A percentile compares a stretch with the other conserved stretches of the same genome.
phyloP scores from a whole-genome alignment of 2,888 invertebrate genomes.

The Lottia scabra region DNA sequence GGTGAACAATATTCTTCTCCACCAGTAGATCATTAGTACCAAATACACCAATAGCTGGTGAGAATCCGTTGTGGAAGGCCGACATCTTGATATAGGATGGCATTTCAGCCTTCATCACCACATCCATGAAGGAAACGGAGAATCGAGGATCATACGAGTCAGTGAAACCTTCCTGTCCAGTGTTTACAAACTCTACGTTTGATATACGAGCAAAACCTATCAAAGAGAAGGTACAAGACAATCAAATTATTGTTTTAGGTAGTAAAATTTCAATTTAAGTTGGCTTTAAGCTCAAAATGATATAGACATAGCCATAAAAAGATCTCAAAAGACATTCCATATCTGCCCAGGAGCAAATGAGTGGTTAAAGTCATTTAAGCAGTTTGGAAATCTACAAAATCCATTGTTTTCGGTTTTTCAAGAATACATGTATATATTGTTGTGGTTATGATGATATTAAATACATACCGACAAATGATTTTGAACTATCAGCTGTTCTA shows the following conservation, averaged over 20 bases:
- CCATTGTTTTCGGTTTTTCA: too few relatives aligned
- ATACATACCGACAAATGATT: conserved; percentile 24
- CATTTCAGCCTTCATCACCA: conserved; percentile 39
- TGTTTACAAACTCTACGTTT: conserved; percentile 58
- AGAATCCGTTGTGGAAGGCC: conserved; percentile 56
- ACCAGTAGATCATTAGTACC: conserved; percentile 46
- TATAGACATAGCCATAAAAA: too few relatives aligned
- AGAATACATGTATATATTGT: too few relatives aligned
- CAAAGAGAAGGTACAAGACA: not conserved
- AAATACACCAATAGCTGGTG: conserved; percentile 57
- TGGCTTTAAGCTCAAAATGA: too few relatives aligned
- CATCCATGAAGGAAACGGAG: conserved; percentile 51
- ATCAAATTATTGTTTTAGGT: too few relatives aligned
- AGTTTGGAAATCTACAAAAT: too few relatives aligned
- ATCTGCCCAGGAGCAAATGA: too few relatives aligned
- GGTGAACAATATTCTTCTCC: conserved; percentile 40
- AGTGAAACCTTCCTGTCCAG: conserved; percentile 58
- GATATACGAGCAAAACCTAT: conserved; percentile 57
- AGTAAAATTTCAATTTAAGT: too few relatives aligned
- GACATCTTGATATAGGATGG: conserved; percentile 51
- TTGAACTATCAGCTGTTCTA: conserved; percentile 24
- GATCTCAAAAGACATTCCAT: too few relatives aligned
- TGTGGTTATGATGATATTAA: too few relatives aligned
- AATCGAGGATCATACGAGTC: conserved; percentile 56
- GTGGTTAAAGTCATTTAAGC: too few relatives aligned